A percentile compares a stretch with the other conserved stretches of the same genome.
Evolutionary conservation across 2,888 invertebrate genomes (phyloP).

Genomic region (Dendrolimus pini): DNA sequence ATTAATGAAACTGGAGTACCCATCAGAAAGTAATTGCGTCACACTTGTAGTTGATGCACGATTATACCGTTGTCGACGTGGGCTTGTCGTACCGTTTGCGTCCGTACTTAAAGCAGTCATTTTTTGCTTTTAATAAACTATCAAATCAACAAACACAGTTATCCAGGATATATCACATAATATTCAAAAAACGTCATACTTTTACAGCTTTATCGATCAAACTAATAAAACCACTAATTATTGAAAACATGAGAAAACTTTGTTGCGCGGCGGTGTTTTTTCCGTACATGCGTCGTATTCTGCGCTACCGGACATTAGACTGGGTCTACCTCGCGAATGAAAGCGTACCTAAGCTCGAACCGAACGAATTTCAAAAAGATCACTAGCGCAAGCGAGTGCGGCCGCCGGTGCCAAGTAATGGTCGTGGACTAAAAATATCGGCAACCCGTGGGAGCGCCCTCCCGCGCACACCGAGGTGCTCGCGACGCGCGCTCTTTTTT

Average conservation of each 20-base stretch:
- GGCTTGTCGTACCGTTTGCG: conserved; percentile 61
- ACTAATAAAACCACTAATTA: conserved; percentile 6
- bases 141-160: conserved; percentile 36
- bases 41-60: conserved; percentile 88
- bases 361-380: conserved; percentile 70
- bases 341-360: conserved; percentile 64
- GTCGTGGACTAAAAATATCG: conserved; percentile 81
- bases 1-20: conserved; percentile 90
- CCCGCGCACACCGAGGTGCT: conserved; percentile 69
- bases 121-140: conserved; percentile 13
- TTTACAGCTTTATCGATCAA: conserved; percentile 24
- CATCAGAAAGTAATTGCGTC: conserved; percentile 90
- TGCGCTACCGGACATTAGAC: conserved; percentile 49
- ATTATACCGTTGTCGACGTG: conserved; percentile 83
- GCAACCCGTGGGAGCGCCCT: conserved; percentile 77
- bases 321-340: conserved; percentile 60
- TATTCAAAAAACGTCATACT: conserved; percentile 51
- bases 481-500: conserved; percentile 66
- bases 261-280: conserved; percentile 10
- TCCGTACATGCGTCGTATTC: conserved; percentile 30
- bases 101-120: conserved; percentile 23
- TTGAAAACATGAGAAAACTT: conserved; percentile 6
- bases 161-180: conserved; percentile 57
- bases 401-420: conserved; percentile 80
- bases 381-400: conserved; percentile 71